Evolutionary conservation across 2,113 vertebrate genomes (phyloP).

Genomic region (Dipodomys spectabilis): DNA sequence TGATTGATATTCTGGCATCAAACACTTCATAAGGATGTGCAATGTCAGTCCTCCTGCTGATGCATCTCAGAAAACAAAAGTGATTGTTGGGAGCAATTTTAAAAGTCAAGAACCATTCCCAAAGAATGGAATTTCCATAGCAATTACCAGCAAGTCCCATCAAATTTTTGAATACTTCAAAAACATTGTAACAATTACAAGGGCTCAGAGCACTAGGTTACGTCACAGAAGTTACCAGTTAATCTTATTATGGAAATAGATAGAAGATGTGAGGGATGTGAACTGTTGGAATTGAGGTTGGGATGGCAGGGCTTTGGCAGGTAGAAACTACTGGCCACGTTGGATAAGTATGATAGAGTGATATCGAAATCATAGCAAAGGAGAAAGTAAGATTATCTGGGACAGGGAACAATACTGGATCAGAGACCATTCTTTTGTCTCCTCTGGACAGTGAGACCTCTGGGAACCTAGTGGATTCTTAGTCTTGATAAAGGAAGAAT

Average conservation of each 20-base stretch:
- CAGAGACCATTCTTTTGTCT: not conserved
- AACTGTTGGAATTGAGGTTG: not conserved
- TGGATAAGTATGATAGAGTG: not conserved
- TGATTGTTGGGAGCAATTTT: not conserved
- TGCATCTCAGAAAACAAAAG: not conserved
- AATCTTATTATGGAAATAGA: not conserved
- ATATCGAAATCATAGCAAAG: not conserved
- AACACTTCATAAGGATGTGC: no score
- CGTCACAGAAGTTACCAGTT: not conserved
- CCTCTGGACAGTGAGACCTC: no score
- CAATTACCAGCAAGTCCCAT: conserved; percentile 68
- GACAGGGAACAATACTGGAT: not conserved
- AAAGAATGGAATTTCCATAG: not conserved
- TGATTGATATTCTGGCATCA: not conserved
- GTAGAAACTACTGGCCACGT: not conserved
- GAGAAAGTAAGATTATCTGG: not conserved
- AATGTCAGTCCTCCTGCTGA: not conserved
- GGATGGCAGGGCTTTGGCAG: not conserved
- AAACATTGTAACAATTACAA: not conserved
- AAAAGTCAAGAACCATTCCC: not conserved
- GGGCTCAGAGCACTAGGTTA: fast-evolving
- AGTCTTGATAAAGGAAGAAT: no score
- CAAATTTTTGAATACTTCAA: not conserved
- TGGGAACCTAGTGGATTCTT: no score
- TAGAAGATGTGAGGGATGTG: fast-evolving